Evolutionary conservation across 2,888 invertebrate species (phyloP).

Genomic region (Agrochola litura): DNA sequence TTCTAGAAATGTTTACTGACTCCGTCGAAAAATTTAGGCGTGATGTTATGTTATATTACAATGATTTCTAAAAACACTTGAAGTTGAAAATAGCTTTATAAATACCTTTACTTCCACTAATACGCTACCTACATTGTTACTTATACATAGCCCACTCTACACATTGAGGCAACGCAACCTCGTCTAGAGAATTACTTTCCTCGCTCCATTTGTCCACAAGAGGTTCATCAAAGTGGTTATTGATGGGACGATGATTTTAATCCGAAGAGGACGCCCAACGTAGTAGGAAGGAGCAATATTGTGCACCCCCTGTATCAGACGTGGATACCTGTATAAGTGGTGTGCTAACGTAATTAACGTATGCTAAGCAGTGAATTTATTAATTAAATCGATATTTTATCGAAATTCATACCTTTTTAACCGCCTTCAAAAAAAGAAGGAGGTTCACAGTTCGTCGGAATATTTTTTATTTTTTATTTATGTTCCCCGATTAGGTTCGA

Average conservation of each 20-base stretch:
- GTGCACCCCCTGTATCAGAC: not conserved
- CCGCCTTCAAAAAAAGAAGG: too few species aligned
- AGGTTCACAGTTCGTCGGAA: too few species aligned
- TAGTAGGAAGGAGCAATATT: constrained; percentile 24
- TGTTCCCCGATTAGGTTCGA: too few species aligned
- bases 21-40: too few species aligned
- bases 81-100: not conserved
- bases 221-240: constrained; percentile 54
- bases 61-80: not conserved
- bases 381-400: not conserved
- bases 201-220: constrained; percentile 50
- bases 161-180: not conserved
- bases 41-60: not conserved
- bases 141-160: not conserved
- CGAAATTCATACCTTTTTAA: not conserved
- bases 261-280: constrained; percentile 8
- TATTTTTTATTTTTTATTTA: too few species aligned
- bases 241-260: constrained; percentile 55
- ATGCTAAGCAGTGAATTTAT: not conserved
- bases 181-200: constrained; percentile 38
- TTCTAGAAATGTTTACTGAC: too few species aligned
- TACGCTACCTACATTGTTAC: not conserved
- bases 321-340: not conserved
- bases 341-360: not conserved
- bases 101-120: not conserved